These are phyloP conservation scores for Ceratitis capitata DNA, from an alignment of 1,140 invertebrate species.

Conservation along the genomic window DNA sequence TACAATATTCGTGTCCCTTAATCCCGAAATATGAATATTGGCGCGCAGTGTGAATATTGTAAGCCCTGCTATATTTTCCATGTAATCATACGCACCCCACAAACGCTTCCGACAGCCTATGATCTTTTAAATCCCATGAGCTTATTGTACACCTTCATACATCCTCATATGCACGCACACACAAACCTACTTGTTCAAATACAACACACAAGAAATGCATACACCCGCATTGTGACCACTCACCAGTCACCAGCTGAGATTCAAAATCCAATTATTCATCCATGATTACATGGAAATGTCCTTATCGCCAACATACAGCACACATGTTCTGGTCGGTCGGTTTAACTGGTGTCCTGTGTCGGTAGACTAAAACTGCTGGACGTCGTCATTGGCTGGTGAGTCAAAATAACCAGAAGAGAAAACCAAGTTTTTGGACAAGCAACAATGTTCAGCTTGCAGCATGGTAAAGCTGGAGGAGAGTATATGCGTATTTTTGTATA, in stretches of 20 bases:
- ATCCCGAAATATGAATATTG: no score
- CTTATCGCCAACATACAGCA: slow-evolving; percentile 38
- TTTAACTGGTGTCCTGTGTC: no score
- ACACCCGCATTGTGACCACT: not conserved
- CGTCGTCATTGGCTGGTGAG: not conserved
- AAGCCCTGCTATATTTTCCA: no score
- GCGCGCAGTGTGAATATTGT: no score
- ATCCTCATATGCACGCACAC: not conserved
- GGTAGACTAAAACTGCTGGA: not conserved
- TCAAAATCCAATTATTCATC: slow-evolving; percentile 45
- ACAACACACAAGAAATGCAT: not conserved
- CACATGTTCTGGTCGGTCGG: not conserved
- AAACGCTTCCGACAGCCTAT: no score
- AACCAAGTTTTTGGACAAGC: not conserved
- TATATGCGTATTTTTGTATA: not conserved
- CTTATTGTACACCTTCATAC: not conserved
- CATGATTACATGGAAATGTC: slow-evolving; percentile 45
- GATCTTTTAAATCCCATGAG: no score
- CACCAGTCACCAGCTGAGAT: slow-evolving; percentile 26
- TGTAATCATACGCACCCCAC: no score
- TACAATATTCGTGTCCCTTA: no score
- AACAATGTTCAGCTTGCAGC: not conserved
- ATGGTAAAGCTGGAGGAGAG: not conserved
- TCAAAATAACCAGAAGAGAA: not conserved
- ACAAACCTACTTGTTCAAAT: not conserved